Base-by-base conservation (phyloP, 2,113 vertebrate species). In the Cavia porcellus region DNA sequence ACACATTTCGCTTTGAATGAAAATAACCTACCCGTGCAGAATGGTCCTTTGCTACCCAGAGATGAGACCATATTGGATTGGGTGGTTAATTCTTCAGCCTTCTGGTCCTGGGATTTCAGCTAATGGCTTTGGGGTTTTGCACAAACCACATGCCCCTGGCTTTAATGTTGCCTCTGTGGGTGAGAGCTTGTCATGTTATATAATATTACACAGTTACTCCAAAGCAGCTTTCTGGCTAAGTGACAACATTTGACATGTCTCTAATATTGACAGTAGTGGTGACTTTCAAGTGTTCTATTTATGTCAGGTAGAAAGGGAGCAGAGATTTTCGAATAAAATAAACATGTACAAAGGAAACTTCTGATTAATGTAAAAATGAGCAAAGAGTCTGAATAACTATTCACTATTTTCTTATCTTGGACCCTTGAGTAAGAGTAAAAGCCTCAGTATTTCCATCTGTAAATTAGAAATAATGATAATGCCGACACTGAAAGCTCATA, bases 241-340 rank as follows among this genome's bases (percentile, higher is more conserved):
- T 96, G 96, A 98, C 97, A 98, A 72, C 89, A 91, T 92, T 97
- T 97, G 97, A 96, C 86, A 83, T 86, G 59, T 94, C 84, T 96
- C 93, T 97, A 96, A 94, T 97, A 97, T 84, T 97, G 97, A 98
- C 96, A 96, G 94, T 89, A 77, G 86, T 96, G 86, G 87, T 86
- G 92, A 96, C 97, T 97, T 98, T 97, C 95, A 96, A 97, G 92
- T 86, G 82, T 83, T 97, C 96, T 96, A 89, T 97, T 98, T 97
- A 95, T 96, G 97, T 94, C 87, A 97, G 93, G 90, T 96, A 92
- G 77, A 92, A 90, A 96, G 30, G 20, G 52, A 89, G 68, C 61
- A 82, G 70, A 70, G 20, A 62, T 38, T 92, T 96, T 96, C 84
- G 94, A 96, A 91, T 94, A 96, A 92, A 96, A 96, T 96, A 95